Base-by-base conservation (phyloP, 2,113 vertebrate genomes). In the Gobius niger region DNA sequence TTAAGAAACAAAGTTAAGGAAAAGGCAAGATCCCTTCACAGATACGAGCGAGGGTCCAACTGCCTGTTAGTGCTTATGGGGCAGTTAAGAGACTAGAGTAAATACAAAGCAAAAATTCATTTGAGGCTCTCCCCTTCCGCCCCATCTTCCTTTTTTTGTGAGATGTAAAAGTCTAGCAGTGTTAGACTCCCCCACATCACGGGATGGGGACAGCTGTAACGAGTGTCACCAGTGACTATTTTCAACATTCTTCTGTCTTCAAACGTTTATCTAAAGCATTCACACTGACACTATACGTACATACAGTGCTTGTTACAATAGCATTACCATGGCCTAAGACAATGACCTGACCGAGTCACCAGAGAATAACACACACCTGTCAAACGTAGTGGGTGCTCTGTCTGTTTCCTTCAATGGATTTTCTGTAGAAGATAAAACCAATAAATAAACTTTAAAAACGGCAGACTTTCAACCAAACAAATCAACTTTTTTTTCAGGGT, bases 201-300 rank as follows among this genome's bases (percentile, higher is more conserved):
- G 7, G 73, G 68, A 70, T 73, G 24, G 73, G 79, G 77, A 69
- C 82, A 73, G 77, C 73, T 70, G 82, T 83, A 72, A 75, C 77
- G 82, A 90, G 86, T 64, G 82, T 76, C 86, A 85, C 87, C 87
- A 88, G 90, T 87, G 84, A 90, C 83, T 81, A 34, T 88, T 84
- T 88, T 87, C 80, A 76, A 93, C 93, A 91, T 93, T 93, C 91
- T 88, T 92, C 75, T 89, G 92, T 93, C 93, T 93, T 92, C 88
- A 90, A 91, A 88, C 75, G 50, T 86, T 84, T 82, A 86, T 87
- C 86, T 82, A 86, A 89, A 87, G 83, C 87, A 85, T 90, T 90
- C 89, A 87, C 90, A 80, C 83, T 78, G 81, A 91, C 86, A 87
- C 89, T 90, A 83, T 81, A 89, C 88, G 85, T 88, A 92, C 87